These are phyloP conservation scores for Parazoanthus darwini DNA, from an alignment of 92 coral and sea anemone species.

Conservation along the genomic window DNA sequence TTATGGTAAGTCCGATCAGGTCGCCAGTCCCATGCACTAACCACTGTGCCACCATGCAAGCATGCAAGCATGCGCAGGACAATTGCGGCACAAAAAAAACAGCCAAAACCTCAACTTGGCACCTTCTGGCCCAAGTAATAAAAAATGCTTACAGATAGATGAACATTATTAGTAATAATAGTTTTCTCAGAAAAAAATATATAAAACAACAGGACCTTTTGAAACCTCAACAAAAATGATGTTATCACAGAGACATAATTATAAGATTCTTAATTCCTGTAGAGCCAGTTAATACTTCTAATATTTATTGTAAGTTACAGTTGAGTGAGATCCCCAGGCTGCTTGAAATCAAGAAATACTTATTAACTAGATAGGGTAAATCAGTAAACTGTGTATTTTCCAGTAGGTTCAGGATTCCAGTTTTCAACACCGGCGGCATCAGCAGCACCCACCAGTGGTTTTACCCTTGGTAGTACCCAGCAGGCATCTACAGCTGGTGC, in stretches of 20 bases:
- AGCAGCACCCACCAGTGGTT: constrained; percentile 34
- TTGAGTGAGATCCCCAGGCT: background rate
- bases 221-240: background rate
- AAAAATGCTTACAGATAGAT: too few relatives aligned
- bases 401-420: background rate
- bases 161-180: too few relatives aligned
- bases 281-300: background rate
- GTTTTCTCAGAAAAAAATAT: too few relatives aligned
- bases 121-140: too few relatives aligned
- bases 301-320: background rate
- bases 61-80: too few relatives aligned
- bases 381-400: background rate
- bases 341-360: background rate
- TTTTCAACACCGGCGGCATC: constrained; percentile 42
- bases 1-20: too few relatives aligned
- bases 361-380: too few relatives aligned
- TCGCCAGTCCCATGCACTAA: too few relatives aligned
- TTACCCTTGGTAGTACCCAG: constrained; percentile 20
- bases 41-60: too few relatives aligned
- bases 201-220: too few relatives aligned
- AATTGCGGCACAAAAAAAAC: too few relatives aligned
- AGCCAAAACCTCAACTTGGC: too few relatives aligned
- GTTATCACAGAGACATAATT: background rate
- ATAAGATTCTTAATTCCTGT: background rate
- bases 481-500: constrained; percentile 44